Evolutionary conservation across 2,797 vertebrate genomes (phyloP).

Genomic region (Garrulus glandarius): DNA sequence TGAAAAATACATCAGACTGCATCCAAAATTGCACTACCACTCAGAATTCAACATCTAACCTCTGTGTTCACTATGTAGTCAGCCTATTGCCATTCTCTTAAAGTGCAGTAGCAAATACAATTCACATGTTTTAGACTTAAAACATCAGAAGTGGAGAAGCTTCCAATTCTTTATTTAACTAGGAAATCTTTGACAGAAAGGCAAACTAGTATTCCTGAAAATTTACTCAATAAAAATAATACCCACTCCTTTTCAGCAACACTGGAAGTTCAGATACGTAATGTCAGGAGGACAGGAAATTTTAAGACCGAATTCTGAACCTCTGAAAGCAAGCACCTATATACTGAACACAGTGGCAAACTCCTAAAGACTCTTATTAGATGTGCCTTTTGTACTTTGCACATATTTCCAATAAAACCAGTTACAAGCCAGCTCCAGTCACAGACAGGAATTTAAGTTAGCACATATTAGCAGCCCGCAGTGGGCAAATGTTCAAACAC

Average conservation of each 20-base stretch:
- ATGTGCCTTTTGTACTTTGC: background rate
- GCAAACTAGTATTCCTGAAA: constrained; percentile 11
- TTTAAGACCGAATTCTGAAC: background rate
- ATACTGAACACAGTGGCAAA: background rate
- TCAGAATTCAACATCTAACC: accelerated
- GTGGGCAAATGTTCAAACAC: constrained; percentile 69
- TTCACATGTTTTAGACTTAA: background rate
- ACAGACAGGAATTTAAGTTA: constrained; percentile 35
- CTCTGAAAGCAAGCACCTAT: background rate
- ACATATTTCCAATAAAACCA: background rate
- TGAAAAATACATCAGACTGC: background rate
- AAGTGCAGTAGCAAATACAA: background rate
- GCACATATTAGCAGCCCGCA: constrained; percentile 35
- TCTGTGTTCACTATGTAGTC: background rate
- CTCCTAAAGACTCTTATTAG: background rate
- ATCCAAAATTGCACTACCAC: background rate
- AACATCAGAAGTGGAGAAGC: background rate
- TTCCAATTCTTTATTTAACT: constrained; percentile 7
- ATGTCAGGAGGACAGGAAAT: background rate
- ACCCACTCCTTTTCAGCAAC: background rate
- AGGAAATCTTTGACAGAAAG: background rate
- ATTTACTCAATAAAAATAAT: background rate
- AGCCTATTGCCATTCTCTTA: background rate
- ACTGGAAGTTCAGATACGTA: background rate
- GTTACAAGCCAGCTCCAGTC: background rate